phyloP scores from a whole-genome alignment of 2,888 invertebrate species.

The Dicyrtomina minuta region DNA sequence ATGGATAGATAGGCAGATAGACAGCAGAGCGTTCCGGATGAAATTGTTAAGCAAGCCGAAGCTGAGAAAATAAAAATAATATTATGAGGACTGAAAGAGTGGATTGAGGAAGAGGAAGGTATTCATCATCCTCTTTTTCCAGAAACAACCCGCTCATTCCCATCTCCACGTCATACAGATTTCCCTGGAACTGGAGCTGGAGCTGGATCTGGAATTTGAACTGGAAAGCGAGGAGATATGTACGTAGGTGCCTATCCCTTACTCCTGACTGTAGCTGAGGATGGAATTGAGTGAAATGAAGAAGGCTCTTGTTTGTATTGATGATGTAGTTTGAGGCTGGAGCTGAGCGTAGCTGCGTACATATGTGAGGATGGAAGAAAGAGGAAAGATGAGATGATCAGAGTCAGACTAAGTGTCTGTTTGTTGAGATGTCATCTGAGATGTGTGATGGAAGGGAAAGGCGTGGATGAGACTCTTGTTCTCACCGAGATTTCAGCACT shows the following conservation, averaged over 20 bases:
- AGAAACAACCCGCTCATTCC: not conserved
- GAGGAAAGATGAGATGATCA: conserved; percentile 27
- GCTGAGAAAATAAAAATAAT: not conserved
- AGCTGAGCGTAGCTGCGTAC: not conserved
- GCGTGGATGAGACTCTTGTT: conserved; percentile 32
- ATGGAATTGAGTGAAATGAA: conserved; percentile 9
- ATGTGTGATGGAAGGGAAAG: conserved; percentile 33
- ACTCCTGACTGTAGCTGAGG: not conserved
- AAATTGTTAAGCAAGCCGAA: not conserved
- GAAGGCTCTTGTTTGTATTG: conserved; percentile 18
- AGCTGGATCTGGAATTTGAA: not conserved
- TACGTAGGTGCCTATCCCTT: too few relatives aligned
- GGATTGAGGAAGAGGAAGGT: conserved; percentile 15
- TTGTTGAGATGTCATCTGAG: conserved; percentile 35
- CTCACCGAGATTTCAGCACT: conserved; percentile 5
- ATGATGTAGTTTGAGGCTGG: not conserved
- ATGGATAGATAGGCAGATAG: not conserved
- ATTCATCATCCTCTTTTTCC: conserved; percentile 13
- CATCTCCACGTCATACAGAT: not conserved
- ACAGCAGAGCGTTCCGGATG: not conserved
- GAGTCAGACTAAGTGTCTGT: conserved; percentile 22
- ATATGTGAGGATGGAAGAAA: not conserved
- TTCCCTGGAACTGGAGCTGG: not conserved
- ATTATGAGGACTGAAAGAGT: not conserved
- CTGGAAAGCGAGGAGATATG: not conserved